Conservation (phyloP, 2,888 invertebrate genomes). For the Epistrophe eligans region DNA sequence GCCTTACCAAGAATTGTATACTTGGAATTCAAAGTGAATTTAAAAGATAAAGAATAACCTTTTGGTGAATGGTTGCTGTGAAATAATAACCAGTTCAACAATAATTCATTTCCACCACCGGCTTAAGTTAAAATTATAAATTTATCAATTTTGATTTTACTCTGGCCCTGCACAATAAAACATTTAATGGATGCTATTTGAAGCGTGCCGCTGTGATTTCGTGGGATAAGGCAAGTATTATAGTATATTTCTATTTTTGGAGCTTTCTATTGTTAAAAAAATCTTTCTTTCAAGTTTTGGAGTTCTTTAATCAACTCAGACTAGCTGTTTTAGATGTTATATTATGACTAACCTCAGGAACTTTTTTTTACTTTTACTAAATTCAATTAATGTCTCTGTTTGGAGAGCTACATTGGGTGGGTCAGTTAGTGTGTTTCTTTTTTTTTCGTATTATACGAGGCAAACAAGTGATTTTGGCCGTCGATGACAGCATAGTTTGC, state of each 20-base stretch:
- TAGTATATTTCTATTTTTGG: constrained; percentile 4
- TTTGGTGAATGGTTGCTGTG: neutral
- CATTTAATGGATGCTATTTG: neutral
- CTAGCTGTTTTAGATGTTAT: neutral
- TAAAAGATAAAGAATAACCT: neutral
- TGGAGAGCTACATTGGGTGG: constrained; percentile 7
- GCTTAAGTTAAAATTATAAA: constrained; percentile 2
- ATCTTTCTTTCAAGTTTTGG: neutral
- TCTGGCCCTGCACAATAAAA: neutral
- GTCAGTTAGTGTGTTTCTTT: neutral
- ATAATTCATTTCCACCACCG: neutral
- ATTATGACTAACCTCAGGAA: neutral
- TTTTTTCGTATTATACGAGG: neutral
- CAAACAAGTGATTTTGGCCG: neutral
- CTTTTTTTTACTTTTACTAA: neutral
- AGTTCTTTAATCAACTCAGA: neutral
- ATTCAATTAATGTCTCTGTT: neutral
- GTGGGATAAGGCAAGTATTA: constrained; percentile 7
- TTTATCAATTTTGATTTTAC: neutral
- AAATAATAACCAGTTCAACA: neutral
- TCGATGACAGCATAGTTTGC: constrained; percentile 12
- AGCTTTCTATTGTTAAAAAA: neutral
- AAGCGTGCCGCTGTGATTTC: neutral
- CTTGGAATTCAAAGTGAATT: neutral
- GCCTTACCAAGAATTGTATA: neutral